Base-by-base conservation (phyloP, 2,888 invertebrate genomes). In the Magallana nippona region DNA sequence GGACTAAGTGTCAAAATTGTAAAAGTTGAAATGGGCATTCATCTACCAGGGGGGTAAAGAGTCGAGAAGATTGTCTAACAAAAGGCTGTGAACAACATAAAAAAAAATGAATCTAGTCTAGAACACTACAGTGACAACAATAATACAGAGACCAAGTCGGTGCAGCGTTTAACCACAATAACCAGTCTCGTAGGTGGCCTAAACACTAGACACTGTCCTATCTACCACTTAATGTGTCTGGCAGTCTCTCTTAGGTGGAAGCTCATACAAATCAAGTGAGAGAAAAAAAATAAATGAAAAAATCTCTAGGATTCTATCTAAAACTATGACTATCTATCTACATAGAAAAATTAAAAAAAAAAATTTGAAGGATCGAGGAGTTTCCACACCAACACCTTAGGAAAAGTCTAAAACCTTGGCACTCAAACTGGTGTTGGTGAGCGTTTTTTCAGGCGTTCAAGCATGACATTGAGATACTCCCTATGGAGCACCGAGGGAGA, bases 391-490 rank as follows among this genome's bases (percentile, higher is more conserved):
- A 71, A 71, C 71, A 71, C 71, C 71, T 27, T 15, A 44, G 44
- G 27, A 27, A 71, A 71, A 71, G 10, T 63, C 32, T 32, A 27
- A 27, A 22, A 71, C 71, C 71, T 71, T 71, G 22, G 71, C 71
- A 71, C 71, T 71, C 71, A 71, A 71, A 71, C 71, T 71, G 71
- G 80, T 77, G 83, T 62, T 32, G 83, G 27, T 27, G 83, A 82
- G 2, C 83, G 79, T 57, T 79, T 81, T 79, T 86, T 86, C 10
- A 86, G 56, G 60, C 85, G 71, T 58, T 86, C 85, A 55, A 86
- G 78, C 80, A 86, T 78, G 15, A 86, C 84, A 57, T 78, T 86
- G 79, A 86, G 79, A 56, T 86, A 86, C 55, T 86, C 85, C 57
- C 84, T 71, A 62, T 81, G 81, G 8, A 86, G 81, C 13, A 83